phyloP scores from a whole-genome alignment of 2,888 invertebrate species.

The Drosophila merina region DNA sequence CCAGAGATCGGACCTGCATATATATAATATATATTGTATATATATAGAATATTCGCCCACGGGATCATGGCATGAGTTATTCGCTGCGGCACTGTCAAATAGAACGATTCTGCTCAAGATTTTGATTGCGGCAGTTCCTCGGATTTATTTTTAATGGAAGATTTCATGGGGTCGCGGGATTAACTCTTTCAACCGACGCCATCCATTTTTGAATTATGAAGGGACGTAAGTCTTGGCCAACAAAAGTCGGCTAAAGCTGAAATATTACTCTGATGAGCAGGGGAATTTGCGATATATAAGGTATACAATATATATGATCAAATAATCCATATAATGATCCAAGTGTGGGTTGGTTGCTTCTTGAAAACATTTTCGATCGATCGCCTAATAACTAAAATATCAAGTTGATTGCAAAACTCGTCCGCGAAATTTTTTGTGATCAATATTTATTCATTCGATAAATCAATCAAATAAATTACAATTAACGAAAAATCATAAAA shows the following conservation, averaged over 20 bases:
- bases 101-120: constrained; percentile 44
- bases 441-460: constrained; percentile 74
- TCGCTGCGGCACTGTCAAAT: constrained; percentile 42
- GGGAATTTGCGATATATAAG: constrained; percentile 1
- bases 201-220: constrained; percentile 67
- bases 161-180: constrained; percentile 67
- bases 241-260: constrained; percentile 57
- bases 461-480: constrained; percentile 80
- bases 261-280: constrained; percentile 65
- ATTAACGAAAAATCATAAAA: constrained; percentile 76
- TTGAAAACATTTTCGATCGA: constrained; percentile 19
- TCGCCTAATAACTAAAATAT: constrained; percentile 37
- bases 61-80: constrained; percentile 28
- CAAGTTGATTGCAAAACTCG: constrained; percentile 71
- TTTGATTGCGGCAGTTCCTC: constrained; percentile 54
- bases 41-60: constrained; percentile 24
- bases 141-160: constrained; percentile 73
- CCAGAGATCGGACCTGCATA: constrained; percentile 19
- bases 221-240: constrained; percentile 56
- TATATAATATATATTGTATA: neutral
- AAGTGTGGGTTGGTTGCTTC: constrained; percentile 34
- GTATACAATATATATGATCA: constrained; percentile 14
- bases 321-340: constrained; percentile 41
- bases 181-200: constrained; percentile 56
- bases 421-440: constrained; percentile 47